A percentile compares a stretch with the other conserved stretches of the same genome.
phyloP scores from a whole-genome alignment of 2,888 invertebrate genomes.

The Brachynemurus nebulosus region DNA sequence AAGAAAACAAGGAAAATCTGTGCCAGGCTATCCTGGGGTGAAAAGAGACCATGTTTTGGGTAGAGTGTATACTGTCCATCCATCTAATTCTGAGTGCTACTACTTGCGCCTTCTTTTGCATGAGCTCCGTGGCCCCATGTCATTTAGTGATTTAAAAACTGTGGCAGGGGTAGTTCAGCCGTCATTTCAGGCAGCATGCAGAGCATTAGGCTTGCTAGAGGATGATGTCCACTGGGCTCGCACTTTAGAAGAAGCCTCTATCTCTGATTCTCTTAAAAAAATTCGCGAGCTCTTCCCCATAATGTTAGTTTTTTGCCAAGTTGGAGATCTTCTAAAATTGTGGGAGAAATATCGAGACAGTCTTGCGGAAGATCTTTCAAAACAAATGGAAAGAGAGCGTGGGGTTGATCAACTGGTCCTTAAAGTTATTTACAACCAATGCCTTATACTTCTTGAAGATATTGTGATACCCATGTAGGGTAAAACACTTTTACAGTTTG shows the following conservation, averaged over 20 bases:
- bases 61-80: conserved; percentile 14
- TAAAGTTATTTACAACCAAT: conserved; percentile 15
- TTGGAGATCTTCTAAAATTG: conserved; percentile 13
- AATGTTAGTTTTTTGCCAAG: conserved; percentile 16
- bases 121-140: conserved; percentile 21
- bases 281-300: conserved; percentile 18
- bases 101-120: conserved; percentile 19
- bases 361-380: conserved; percentile 20
- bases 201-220: conserved; percentile 22
- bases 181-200: conserved; percentile 22
- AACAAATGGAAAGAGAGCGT: conserved; percentile 2
- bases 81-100: conserved; percentile 13
- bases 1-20: conserved; percentile 14
- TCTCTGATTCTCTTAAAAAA: conserved; percentile 15
- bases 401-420: conserved; percentile 4
- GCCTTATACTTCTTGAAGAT: conserved; percentile 14
- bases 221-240: conserved; percentile 24
- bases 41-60: conserved; percentile 12
- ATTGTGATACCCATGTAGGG: conserved; percentile 14
- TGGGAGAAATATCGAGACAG: conserved; percentile 19
- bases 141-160: conserved; percentile 23
- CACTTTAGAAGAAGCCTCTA: conserved; percentile 20
- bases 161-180: conserved; percentile 20
- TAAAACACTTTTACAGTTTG: conserved; percentile 14
- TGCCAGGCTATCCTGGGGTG: conserved; percentile 9